These are phyloP conservation scores for Drosophila sordidula DNA, from an alignment of 2,888 invertebrate genomes.

Conservation along the genomic window DNA sequence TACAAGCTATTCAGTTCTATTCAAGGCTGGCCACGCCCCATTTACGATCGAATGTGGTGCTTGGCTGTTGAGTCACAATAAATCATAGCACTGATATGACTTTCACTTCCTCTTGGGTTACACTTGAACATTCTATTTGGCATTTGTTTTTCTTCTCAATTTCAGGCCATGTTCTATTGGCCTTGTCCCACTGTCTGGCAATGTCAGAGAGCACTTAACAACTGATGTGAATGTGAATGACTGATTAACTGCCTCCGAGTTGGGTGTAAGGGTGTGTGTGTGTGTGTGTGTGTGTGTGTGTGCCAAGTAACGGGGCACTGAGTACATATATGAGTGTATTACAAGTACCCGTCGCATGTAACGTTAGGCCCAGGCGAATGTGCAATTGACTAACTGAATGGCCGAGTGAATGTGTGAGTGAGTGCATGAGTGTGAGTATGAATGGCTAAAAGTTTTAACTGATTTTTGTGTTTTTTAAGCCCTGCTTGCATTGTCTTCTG, in stretches of 20 bases:
- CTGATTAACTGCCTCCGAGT: slow-evolving; percentile 55
- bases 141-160: neutral
- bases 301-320: slow-evolving; percentile 37
- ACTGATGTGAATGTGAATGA: slow-evolving; percentile 60
- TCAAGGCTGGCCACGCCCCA: slow-evolving; percentile 19
- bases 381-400: slow-evolving; percentile 50
- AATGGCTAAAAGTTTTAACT: slow-evolving; percentile 32
- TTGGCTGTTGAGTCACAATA: neutral
- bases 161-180: slow-evolving; percentile 20
- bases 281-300: slow-evolving; percentile 10
- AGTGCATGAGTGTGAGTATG: slow-evolving; percentile 25
- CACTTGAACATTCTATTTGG: slow-evolving; percentile 20
- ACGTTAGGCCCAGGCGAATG: slow-evolving; percentile 37
- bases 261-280: slow-evolving; percentile 6
- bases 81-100: neutral
- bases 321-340: slow-evolving; percentile 15
- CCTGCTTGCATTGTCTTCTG: slow-evolving; percentile 37
- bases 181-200: slow-evolving; percentile 48
- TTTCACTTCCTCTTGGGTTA: slow-evolving; percentile 27
- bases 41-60: neutral
- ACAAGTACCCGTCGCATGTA: slow-evolving; percentile 28
- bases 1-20: slow-evolving; percentile 3
- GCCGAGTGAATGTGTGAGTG: slow-evolving; percentile 29
- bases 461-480: neutral
- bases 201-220: slow-evolving; percentile 57